Base-by-base conservation (phyloP, 2,888 invertebrate genomes). In the Acleris laterana region DNA sequence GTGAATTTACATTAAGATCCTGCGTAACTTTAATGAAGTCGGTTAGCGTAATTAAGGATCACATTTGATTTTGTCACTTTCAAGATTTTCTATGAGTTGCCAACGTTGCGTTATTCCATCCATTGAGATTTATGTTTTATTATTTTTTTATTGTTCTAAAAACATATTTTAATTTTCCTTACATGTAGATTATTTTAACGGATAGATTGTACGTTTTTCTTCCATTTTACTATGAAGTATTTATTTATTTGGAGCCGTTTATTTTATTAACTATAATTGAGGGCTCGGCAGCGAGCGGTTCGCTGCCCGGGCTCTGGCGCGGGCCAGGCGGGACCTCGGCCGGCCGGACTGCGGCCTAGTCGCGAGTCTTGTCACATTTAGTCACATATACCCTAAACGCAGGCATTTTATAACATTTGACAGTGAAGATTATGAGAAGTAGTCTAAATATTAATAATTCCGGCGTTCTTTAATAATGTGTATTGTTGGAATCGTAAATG, bases 401-500 rank as follows among this genome's bases (percentile, higher is more conserved):
- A 80, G 81, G 80, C 79, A 81, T 84, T 80, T 82, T 84, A 79
- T 85, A 77, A 79, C 82, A 84, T 78, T 81, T 78, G 58, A 67
- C 80, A 81, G 79, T 86, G 79, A 82, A 77, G 79, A 83, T 83
- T 85, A 89, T 87, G 87, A 87, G 88, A 82, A 81, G 79, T 87
- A 90, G 88, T 88, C 20, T 86, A 86, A 85, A 84, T 85, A 90
- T 88, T 88, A 81, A 89, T 90, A 90, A 90, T 90, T 91, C 89
- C 87, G 89, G 89, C 89, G 90, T 91, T 87, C 57, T 56, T 62
- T 66, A 56, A 52, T 66, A 57, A 83, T 87, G 90, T 89, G 89
- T 90, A 90, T 90, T 90, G 90, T 90, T 85, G 85, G 80, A 85
- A 84, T 85, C 81, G 78, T 88, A 82, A 82, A 81, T 82, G 84